phyloP scores from a whole-genome alignment of 1,140 invertebrate genomes.

The Contarinia nasturtii region DNA sequence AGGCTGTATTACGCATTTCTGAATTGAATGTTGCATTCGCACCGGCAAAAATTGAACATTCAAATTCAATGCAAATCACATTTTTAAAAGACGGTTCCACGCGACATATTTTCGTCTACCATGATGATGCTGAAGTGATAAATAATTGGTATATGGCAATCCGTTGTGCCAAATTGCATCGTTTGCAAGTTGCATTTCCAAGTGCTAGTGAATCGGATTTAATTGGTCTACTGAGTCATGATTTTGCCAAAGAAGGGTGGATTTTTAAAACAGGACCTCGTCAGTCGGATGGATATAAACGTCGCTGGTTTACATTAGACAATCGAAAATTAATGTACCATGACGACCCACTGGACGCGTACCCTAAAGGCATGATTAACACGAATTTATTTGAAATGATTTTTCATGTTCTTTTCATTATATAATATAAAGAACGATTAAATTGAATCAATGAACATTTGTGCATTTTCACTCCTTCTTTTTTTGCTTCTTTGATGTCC shows the following conservation, averaged over 20 bases:
- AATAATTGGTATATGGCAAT: conserved; percentile 81
- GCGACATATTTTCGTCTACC: conserved; percentile 71
- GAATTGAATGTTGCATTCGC: conserved; percentile 73
- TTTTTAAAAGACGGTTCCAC: conserved; percentile 68
- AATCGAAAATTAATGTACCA: conserved; percentile 81
- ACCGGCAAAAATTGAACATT: conserved; percentile 61
- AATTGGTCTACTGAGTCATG: conserved; percentile 48
- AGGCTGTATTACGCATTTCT: conserved; percentile 60
- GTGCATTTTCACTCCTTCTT: too few relatives aligned
- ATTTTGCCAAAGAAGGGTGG: conserved; percentile 69
- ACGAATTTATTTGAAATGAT: too few relatives aligned
- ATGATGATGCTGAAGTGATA: conserved; percentile 66
- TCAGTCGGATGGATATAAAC: conserved; percentile 57
- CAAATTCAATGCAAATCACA: conserved; percentile 63
- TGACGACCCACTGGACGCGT: conserved; percentile 64
- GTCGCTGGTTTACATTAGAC: conserved; percentile 77
- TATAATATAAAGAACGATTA: too few relatives aligned
- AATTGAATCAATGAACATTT: too few relatives aligned
- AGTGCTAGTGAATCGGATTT: conserved; percentile 56
- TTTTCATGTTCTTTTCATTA: too few relatives aligned
- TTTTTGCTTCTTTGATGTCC: too few relatives aligned
- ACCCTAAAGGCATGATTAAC: conserved; percentile 59
- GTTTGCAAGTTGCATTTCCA: conserved; percentile 68
- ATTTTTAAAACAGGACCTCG: conserved; percentile 77
- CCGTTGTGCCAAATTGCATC: conserved; percentile 62